phyloP scores from a whole-genome alignment of 2,113 vertebrate species.

The Ceratotherium simum region DNA sequence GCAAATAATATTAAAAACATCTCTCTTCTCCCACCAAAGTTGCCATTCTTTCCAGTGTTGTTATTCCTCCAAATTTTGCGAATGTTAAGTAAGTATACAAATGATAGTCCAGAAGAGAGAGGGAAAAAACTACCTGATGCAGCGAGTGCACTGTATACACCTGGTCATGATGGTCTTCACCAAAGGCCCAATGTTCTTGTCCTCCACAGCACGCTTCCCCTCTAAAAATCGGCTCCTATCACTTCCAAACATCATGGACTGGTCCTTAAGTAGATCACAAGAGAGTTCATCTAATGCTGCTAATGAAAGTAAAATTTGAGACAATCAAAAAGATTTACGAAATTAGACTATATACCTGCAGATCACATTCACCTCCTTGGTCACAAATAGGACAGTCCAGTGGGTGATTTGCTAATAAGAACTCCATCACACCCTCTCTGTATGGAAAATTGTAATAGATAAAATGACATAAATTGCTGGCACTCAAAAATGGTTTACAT shows the following conservation, averaged over 20 bases:
- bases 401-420: slow-evolving; percentile 96
- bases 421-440: slow-evolving; percentile 99
- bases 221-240: slow-evolving; percentile 97
- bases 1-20: not conserved
- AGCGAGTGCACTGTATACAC: slow-evolving; percentile 99
- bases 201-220: slow-evolving; percentile 96
- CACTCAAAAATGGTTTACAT: not conserved
- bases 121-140: slow-evolving; percentile 92
- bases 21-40: not conserved
- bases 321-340: not conserved
- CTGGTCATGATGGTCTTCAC: slow-evolving; percentile 99
- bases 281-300: slow-evolving; percentile 54
- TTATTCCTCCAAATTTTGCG: slow-evolving; percentile 31
- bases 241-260: slow-evolving; percentile 99
- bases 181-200: slow-evolving; percentile 98
- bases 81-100: not conserved
- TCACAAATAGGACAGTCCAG: slow-evolving; percentile 98
- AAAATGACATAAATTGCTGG: slow-evolving; percentile 13
- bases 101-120: not conserved
- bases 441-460: slow-evolving; percentile 48
- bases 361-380: slow-evolving; percentile 97
- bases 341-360: slow-evolving; percentile 90
- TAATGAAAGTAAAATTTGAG: slow-evolving; percentile 38
- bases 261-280: slow-evolving; percentile 90
- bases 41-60: not conserved